Base-by-base conservation (phyloP, 1,140 invertebrate genomes). In the Chymomyza costata region DNA sequence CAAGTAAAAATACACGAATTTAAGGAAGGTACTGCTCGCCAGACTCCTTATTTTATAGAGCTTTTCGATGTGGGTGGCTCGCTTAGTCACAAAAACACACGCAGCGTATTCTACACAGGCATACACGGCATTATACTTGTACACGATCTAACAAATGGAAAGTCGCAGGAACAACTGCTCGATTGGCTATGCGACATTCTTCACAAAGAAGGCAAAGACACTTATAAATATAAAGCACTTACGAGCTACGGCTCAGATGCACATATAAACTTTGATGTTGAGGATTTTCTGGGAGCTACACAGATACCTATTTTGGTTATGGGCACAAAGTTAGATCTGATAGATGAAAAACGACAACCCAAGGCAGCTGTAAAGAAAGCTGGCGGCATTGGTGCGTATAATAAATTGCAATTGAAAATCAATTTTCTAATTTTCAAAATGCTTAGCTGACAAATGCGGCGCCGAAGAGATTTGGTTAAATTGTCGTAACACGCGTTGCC, bases 1-100 rank as follows among this genome's bases (percentile, higher is more conserved):
- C 96, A 99, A 88, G 95, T 99, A 0, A 97, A 96, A 89, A 87
- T 99, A 15, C 97, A 99, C 82, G 94, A 96, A 86, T 98, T 94
- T 73, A 96, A 95, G 86, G 96, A 97, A 88, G 96, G 96, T 8
- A 98, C 95, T 0, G 92, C 93, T 8, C 90, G 91, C 41, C 96
- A 99, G 83, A 93, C 93, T 62, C 93, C 93, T 16, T 98, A 94
- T 87, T 98, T 98, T 86, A 89, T 99, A 31, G 97, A 99, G 87
- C 87, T 99, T 15, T 99, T 96, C 93, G 97, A 99, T 85, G 90
- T 99, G 53, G 97, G 97, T 11, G 97, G 97, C 10, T 97, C 95
- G 60, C 91, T 93, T 65, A 94, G 90, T 74, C 97, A 99, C 85
- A 90, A 93, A 82, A 97, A 97, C 86, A 93, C 95, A 10, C 89